phyloP scores from a whole-genome alignment of 2,113 vertebrate genomes.

The Plecotus auritus region DNA sequence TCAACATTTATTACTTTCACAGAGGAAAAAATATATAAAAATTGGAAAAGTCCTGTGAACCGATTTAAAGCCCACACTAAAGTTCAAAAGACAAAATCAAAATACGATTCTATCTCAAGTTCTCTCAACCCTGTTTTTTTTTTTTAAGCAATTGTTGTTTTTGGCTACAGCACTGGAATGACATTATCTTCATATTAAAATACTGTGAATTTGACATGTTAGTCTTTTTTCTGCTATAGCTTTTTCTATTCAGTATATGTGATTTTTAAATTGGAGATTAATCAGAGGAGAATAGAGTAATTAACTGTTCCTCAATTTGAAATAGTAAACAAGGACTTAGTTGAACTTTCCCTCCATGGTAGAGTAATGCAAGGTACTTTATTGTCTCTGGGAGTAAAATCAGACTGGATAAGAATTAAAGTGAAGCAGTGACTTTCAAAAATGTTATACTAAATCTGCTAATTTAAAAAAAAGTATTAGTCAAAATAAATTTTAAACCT shows the following conservation, averaged over 20 bases:
- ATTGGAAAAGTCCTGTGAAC: slow-evolving; percentile 28
- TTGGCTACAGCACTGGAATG: neutral
- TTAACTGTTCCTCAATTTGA: neutral
- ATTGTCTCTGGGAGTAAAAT: neutral
- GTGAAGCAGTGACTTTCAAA: neutral
- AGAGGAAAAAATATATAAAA: slow-evolving; percentile 52
- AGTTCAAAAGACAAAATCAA: slow-evolving; percentile 53
- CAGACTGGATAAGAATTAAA: neutral
- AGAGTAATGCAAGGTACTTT: neutral
- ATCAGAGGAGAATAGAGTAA: neutral
- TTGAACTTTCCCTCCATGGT: neutral
- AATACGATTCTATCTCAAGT: slow-evolving; percentile 28
- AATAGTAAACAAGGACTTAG: neutral
- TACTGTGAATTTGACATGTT: neutral
- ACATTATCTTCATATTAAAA: neutral
- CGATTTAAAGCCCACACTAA: slow-evolving; percentile 40
- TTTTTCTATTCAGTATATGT: neutral
- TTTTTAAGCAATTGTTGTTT: neutral
- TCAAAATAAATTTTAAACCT: neutral
- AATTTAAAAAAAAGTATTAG: neutral
- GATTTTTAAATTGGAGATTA: neutral
- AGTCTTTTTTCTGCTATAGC: neutral
- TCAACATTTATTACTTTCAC: slow-evolving; percentile 60
- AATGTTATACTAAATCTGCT: neutral
- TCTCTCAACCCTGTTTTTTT: neutral